Evolutionary conservation across 2,113 vertebrate genomes (phyloP), one percentile per base, ranked within the genome.

Genomic region (Todiramphus chloris): DNA sequence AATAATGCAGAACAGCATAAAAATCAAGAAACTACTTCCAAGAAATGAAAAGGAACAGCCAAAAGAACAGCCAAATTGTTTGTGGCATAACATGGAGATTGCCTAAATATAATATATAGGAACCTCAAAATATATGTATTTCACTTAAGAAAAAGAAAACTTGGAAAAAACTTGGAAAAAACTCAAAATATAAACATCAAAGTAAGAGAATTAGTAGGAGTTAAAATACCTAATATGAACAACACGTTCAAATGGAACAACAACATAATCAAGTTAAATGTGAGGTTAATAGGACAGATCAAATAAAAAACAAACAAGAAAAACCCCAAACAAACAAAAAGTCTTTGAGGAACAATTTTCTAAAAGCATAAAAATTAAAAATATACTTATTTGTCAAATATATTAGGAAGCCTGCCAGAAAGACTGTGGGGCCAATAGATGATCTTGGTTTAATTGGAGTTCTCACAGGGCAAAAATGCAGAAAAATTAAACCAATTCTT

Each of bases 401-500:
- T 68, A 82, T 85, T 87, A 85, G 30, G 74, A 94, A 93, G 39
- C 39, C 53, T 93, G 39, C 79, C 70, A 92, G 82, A 76, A 90
- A 80, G 58, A 25, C 75, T 92, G 39, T 83, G 82, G 37, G 53
- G 43, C 48, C 75, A 73, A n/a, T 25, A 63, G 35, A 76, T 60
- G 18, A 20, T 88, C 12, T 28, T 50, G 55, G 59, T 79, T 94
- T 86, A 86, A 88, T 33, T 83, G 24, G 33, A 69, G 41, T 48
- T 93, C 92, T 95, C 62, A 60, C 31, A 77, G 62, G 79, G 37
- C 39, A 92, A 95, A 92, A 94, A 86, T 53, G 30, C n/a, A 76
- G 70, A 83, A 91, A 95, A 93, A 91, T 90, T 68, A 87, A 93
- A 82, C 39, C 74, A 91, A 84, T 94, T 84, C 33, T 92, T 95